phyloP scores from a whole-genome alignment of 1,140 invertebrate species.

The Lordiphosa mommai region DNA sequence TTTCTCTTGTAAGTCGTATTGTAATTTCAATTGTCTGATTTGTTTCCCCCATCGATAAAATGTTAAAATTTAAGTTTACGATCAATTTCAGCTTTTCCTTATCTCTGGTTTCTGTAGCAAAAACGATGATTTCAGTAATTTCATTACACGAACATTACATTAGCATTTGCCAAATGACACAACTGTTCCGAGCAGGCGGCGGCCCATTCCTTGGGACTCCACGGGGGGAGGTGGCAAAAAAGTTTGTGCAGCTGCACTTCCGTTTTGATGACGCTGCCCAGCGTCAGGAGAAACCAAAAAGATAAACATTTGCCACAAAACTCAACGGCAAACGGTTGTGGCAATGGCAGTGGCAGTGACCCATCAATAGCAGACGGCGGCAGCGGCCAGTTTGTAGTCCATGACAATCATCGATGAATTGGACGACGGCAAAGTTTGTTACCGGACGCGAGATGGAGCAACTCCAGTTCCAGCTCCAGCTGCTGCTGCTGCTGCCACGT shows the following conservation, averaged over 20 bases:
- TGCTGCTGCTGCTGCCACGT: slow-evolving; percentile 27
- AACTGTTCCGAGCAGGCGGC: neutral
- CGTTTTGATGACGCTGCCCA: slow-evolving; percentile 43
- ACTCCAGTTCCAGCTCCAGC: slow-evolving; percentile 18
- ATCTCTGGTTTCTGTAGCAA: no score
- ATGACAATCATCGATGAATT: slow-evolving; percentile 73
- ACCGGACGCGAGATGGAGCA: slow-evolving; percentile 48
- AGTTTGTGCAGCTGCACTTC: slow-evolving; percentile 68
- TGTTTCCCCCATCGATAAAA: no score
- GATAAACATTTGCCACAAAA: slow-evolving; percentile 66
- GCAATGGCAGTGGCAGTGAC: slow-evolving; percentile 22
- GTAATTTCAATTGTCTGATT: no score
- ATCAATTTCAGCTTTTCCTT: no score
- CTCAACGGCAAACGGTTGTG: slow-evolving; percentile 17
- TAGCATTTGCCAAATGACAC: slow-evolving; percentile 54
- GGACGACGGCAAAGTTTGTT: slow-evolving; percentile 59
- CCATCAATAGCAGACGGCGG: slow-evolving; percentile 48
- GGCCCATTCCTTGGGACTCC: neutral
- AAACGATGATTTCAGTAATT: slow-evolving; percentile 36
- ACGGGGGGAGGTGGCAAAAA: slow-evolving; percentile 16
- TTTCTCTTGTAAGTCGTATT: no score
- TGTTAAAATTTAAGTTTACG: no score
- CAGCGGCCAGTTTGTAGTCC: slow-evolving; percentile 19
- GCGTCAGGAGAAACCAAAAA: slow-evolving; percentile 49
- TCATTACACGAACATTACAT: slow-evolving; percentile 56